These are phyloP conservation scores for Leptatherina wallacei DNA, from an alignment of 2,797 vertebrate species.

Conservation along the genomic window DNA sequence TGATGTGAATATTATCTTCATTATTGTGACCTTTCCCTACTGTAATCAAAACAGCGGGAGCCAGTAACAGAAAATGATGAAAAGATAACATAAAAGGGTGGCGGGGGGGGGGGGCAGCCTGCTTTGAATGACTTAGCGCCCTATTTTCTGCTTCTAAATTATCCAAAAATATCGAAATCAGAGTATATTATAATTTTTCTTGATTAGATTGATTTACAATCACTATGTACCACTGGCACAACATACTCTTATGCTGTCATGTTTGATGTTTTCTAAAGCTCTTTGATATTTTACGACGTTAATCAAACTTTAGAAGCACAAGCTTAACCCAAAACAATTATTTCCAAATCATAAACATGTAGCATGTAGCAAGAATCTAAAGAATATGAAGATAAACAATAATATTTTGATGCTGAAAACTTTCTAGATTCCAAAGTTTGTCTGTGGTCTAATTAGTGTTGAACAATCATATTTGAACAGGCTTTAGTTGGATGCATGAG, in stretches of 20 bases:
- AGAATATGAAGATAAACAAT: not conserved
- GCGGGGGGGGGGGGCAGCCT: not conserved
- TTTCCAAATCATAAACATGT: not conserved
- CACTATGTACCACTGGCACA: not conserved
- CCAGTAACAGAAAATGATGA: constrained; percentile 41
- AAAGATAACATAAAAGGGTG: constrained; percentile 10
- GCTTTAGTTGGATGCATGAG: not conserved
- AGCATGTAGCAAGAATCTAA: not conserved
- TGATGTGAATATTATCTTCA: constrained; percentile 58
- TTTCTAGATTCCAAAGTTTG: not conserved
- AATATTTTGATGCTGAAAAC: not conserved
- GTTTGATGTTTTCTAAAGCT: not conserved
- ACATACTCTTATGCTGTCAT: not conserved
- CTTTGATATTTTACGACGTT: not conserved
- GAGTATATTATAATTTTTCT: not conserved
- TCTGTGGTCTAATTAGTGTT: not conserved
- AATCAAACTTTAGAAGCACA: not conserved
- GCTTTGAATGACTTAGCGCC: constrained; percentile 24
- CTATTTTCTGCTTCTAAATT: constrained; percentile 10
- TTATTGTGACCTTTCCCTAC: constrained; percentile 47
- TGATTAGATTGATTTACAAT: constrained; percentile 5
- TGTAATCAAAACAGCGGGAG: constrained; percentile 33
- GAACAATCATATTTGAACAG: not conserved
- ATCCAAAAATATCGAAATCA: constrained; percentile 6
- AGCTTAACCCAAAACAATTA: not conserved